Percentiles rank a stretch among this genome's conserved stretches.
phyloP scores from a whole-genome alignment of 2,797 vertebrate genomes.

The Macropus fuliginosus region DNA sequence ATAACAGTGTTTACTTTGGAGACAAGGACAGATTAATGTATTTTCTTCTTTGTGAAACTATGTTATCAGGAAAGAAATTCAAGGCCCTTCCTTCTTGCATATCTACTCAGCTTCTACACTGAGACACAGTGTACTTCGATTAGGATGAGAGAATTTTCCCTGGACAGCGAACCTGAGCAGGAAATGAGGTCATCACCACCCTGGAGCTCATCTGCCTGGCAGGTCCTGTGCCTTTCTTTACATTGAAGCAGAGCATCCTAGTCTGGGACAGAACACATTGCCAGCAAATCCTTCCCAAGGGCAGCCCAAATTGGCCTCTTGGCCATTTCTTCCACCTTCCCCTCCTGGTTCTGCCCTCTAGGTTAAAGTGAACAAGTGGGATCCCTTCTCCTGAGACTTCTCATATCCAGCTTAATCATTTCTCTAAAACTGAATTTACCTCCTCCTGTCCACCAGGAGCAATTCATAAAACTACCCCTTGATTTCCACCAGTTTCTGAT shows the following conservation, averaged over 20 bases:
- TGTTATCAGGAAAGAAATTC: not conserved
- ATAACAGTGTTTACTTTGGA: conserved; percentile 68
- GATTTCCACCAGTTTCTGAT: not conserved
- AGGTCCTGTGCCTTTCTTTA: not conserved
- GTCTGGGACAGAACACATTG: not conserved
- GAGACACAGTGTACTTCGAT: not conserved
- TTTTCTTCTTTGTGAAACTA: conserved; percentile 30
- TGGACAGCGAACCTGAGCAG: not conserved
- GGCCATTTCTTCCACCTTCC: not conserved
- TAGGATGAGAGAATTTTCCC: no score
- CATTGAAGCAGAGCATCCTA: not conserved
- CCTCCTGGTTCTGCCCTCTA: not conserved
- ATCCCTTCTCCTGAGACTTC: not conserved
- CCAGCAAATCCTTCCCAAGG: not conserved
- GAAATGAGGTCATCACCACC: not conserved
- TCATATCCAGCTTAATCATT: not conserved
- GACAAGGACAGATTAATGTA: conserved; percentile 65
- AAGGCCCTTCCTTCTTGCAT: not conserved
- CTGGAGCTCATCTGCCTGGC: not conserved
- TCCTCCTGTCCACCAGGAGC: not conserved
- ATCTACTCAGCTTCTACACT: not conserved
- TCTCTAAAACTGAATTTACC: not conserved
- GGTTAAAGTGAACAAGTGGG: not conserved
- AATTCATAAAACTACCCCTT: not conserved
- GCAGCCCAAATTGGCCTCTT: not conserved